A percentile compares a stretch with the other conserved stretches of the same genome.
Evolutionary conservation across 2,888 invertebrate species (phyloP).

Genomic region (Stenodera caucasica): DNA sequence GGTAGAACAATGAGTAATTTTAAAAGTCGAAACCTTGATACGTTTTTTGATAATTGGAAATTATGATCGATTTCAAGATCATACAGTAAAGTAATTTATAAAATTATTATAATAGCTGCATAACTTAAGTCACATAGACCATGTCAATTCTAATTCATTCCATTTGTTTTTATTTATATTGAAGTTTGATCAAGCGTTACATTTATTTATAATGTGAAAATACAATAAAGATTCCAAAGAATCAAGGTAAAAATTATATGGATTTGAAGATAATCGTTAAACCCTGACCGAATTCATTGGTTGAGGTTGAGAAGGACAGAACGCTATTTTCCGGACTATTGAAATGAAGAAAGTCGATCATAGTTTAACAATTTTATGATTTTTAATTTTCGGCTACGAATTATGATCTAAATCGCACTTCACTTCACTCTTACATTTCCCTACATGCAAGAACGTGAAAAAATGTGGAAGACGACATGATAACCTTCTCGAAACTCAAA

Average conservation of each 20-base stretch:
- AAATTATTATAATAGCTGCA: conserved; percentile 20
- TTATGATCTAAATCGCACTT: too few species aligned
- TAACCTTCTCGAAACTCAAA: not conserved
- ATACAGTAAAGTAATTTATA: not conserved
- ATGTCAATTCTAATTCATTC: conserved; percentile 22
- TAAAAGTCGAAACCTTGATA: not conserved
- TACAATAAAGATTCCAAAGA: too few species aligned
- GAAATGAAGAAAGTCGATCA: too few species aligned
- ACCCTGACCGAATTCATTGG: too few species aligned
- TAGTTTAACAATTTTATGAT: too few species aligned
- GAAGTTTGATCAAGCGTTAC: conserved; percentile 26
- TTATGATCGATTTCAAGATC: not conserved
- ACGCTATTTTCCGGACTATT: too few species aligned
- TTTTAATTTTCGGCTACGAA: too few species aligned
- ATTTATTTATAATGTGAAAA: too few species aligned
- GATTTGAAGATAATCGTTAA: too few species aligned
- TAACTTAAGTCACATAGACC: conserved; percentile 26
- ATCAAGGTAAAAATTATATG: too few species aligned
- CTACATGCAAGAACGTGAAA: not conserved
- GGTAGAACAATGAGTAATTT: conserved; percentile 1
- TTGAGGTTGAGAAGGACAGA: too few species aligned
- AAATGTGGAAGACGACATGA: not conserved
- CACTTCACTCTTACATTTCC: not conserved
- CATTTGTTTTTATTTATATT: conserved; percentile 10
- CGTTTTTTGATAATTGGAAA: not conserved